Conservation (phyloP, 64 coral and sea anemone species). For the Montipora foliosa region DNA sequence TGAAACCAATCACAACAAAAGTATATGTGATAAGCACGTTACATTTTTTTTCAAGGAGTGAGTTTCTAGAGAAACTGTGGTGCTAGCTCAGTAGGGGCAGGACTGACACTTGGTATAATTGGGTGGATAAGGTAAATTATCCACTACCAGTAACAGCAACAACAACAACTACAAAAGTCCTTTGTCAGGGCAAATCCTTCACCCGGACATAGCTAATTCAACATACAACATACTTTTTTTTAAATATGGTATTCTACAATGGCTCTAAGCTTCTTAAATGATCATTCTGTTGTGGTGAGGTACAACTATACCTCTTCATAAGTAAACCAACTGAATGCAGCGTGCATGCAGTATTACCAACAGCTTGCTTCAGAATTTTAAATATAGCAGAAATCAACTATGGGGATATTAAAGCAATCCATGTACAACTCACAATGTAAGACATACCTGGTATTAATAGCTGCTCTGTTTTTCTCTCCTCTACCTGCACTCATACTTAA, state of each 20-base stretch:
- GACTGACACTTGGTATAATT: neutral
- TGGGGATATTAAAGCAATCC: no score
- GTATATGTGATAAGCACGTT: neutral
- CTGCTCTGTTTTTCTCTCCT: no score
- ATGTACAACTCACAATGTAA: no score
- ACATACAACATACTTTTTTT: neutral
- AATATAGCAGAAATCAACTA: neutral
- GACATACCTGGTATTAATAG: no score
- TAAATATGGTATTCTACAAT: neutral
- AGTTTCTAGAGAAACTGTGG: neutral
- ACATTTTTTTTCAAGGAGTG: neutral
- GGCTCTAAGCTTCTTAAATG: neutral
- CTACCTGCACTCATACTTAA: no score
- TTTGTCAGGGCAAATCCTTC: neutral
- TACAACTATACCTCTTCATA: neutral
- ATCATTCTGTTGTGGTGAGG: neutral
- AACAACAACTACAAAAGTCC: neutral
- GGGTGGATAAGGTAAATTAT: neutral
- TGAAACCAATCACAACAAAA: neutral
- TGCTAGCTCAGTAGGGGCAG: neutral
- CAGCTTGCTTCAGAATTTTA: neutral
- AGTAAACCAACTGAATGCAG: neutral
- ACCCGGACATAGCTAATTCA: neutral
- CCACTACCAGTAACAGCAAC: neutral
- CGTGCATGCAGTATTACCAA: neutral